Evolutionary conservation across 2,113 vertebrate genomes (phyloP).

Genomic region (Centropristis striata): DNA sequence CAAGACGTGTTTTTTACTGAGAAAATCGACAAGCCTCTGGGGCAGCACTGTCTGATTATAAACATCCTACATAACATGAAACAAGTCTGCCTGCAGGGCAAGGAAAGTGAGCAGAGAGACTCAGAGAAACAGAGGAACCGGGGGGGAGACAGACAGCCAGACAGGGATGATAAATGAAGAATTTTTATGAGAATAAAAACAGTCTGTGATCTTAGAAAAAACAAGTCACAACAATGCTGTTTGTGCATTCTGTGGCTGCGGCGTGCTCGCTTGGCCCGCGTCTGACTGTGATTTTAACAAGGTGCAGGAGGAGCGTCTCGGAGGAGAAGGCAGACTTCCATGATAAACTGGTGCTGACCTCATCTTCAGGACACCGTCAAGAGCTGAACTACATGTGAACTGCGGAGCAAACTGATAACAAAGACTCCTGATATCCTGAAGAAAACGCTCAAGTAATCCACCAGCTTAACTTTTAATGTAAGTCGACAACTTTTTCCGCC

Average conservation of each 20-base stretch:
- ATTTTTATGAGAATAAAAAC: slow-evolving; percentile 50
- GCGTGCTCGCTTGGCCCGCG: slow-evolving; percentile 29
- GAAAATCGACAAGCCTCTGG: slow-evolving; percentile 54
- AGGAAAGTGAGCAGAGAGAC: slow-evolving; percentile 30
- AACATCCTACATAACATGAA: slow-evolving; percentile 70
- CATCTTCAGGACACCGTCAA: slow-evolving; percentile 7
- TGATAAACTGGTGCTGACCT: slow-evolving; percentile 48
- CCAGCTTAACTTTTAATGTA: not conserved
- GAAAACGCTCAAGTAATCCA: not conserved
- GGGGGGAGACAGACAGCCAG: not conserved
- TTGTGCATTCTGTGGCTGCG: slow-evolving; percentile 57
- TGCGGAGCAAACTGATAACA: not conserved
- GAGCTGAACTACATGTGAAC: slow-evolving; percentile 40
- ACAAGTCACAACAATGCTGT: slow-evolving; percentile 64
- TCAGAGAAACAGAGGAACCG: slow-evolving; percentile 9
- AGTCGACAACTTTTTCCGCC: not conserved
- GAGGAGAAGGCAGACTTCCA: slow-evolving; percentile 37
- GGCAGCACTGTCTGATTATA: slow-evolving; percentile 64
- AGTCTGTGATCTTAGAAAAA: slow-evolving; percentile 46
- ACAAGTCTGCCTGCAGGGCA: slow-evolving; percentile 69
- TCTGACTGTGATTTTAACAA: slow-evolving; percentile 55
- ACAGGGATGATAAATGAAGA: slow-evolving; percentile 28
- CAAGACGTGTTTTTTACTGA: slow-evolving; percentile 46
- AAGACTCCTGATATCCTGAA: not conserved
- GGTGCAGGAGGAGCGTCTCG: slow-evolving; percentile 10